phyloP scores from a whole-genome alignment of 2,888 invertebrate genomes.

The Lasioglossum figueresi region DNA sequence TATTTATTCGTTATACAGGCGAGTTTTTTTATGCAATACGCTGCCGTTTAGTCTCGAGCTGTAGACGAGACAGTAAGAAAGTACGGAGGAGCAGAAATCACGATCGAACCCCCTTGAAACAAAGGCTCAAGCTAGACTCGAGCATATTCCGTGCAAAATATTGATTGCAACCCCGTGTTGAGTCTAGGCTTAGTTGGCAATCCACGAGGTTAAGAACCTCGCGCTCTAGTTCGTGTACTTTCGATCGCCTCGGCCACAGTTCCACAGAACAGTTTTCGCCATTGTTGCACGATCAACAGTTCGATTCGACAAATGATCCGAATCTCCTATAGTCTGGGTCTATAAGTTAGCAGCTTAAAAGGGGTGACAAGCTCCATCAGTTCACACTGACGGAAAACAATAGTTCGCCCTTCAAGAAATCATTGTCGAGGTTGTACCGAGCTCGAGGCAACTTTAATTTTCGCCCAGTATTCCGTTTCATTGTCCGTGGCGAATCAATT shows the following conservation, averaged over 20 bases:
- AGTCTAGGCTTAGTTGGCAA: constrained; percentile 56
- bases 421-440: constrained; percentile 11
- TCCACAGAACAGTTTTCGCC: constrained; percentile 37
- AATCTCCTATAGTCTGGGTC: neutral
- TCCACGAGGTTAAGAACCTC: constrained; percentile 81
- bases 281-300: constrained; percentile 36
- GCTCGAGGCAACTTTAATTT: neutral
- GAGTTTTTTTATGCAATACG: neutral
- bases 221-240: constrained; percentile 75
- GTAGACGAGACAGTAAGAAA: neutral
- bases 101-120: constrained; percentile 10
- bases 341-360: neutral
- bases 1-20: neutral
- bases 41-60: neutral
- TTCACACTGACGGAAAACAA: constrained; percentile 2
- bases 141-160: constrained; percentile 72
- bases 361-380: neutral
- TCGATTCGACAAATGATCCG: neutral
- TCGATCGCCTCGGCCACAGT: constrained; percentile 46
- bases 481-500: neutral
- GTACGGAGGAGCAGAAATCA: neutral
- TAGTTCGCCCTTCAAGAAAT: constrained; percentile 16
- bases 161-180: constrained; percentile 75
- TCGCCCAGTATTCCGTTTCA: neutral
- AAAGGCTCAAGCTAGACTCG: constrained; percentile 39